These are phyloP conservation scores for Chesias legatella DNA, from an alignment of 2,888 invertebrate genomes.

Conservation along the genomic window DNA sequence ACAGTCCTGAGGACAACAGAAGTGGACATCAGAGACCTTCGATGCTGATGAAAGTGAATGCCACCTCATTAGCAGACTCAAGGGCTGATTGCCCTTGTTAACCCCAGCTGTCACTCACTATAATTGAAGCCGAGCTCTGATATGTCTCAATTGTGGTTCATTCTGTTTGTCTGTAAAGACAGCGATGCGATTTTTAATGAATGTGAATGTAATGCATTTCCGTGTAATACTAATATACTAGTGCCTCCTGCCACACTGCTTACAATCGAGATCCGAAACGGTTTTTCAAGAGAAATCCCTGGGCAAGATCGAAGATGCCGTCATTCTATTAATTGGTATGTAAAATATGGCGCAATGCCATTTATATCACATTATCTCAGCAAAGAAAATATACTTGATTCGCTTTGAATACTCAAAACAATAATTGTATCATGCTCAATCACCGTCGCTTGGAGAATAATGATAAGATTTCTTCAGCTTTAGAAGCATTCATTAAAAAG, in stretches of 20 bases:
- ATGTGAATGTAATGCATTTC: not conserved
- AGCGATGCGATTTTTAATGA: slow-evolving; percentile 17
- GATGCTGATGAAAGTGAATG: slow-evolving; percentile 32
- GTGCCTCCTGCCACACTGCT: too few relatives aligned
- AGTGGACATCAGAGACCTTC: too few relatives aligned
- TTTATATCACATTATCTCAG: slow-evolving; percentile 8
- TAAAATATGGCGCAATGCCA: slow-evolving; percentile 9
- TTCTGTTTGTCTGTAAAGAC: slow-evolving; percentile 49
- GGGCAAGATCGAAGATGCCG: too few relatives aligned
- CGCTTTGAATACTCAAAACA: too few relatives aligned
- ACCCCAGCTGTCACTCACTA: slow-evolving; percentile 61
- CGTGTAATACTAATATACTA: too few relatives aligned
- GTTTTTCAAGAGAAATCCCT: too few relatives aligned
- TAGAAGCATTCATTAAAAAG: too few relatives aligned
- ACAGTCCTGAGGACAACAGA: too few relatives aligned
- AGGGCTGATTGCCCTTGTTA: slow-evolving; percentile 69
- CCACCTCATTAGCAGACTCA: slow-evolving; percentile 50
- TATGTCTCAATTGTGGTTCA: slow-evolving; percentile 68
- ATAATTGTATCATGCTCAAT: too few relatives aligned
- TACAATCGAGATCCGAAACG: too few relatives aligned
- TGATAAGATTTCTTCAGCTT: too few relatives aligned
- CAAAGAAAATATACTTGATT: slow-evolving; percentile 3
- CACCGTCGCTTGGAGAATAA: too few relatives aligned
- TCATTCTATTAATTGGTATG: slow-evolving; percentile 8
- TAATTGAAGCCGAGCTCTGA: slow-evolving; percentile 66